Evolutionary conservation across 1,140 invertebrate genomes (phyloP), one percentile per base, ranked within the genome.

Genomic region (Caerostris darwini): DNA sequence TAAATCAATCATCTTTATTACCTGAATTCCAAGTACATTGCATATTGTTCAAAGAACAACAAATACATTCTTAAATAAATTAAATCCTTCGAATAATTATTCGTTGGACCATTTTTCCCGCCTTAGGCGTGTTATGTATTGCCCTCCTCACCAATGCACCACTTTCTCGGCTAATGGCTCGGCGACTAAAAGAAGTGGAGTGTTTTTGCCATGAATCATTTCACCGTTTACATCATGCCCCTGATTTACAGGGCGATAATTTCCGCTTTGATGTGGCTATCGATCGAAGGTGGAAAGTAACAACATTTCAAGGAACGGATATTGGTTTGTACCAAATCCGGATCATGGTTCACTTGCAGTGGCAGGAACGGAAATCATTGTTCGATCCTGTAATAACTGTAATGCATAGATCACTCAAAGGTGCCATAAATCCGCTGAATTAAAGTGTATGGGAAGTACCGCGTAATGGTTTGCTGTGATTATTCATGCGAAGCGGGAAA

Each of bases 241-340:
- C 34, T 61, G 85, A 87, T 87, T 87, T 87, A 87, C 59, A 17
- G 34, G 34, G 58, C 34, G 59, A 87, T 87, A 87, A 87, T 61
- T 87, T 87, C 59, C 59, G 85, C 85, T 87, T n/a, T 34, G 59
- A 87, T 12, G 57, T 67, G 8, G 14, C 14, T 64, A 87, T 87
- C 85, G 85, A 87, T 64, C 59, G 58, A 4, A 53, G 8, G 4
- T 53, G 12, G 71, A 77, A 77, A 77, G 71, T 77, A 50, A 77
- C 54, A 57, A 5, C 14, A 6, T 83, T 58, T 14, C 3, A 19
- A 54, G 54, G 17, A 58, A 19, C 0, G 82, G 82, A 19, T 83
- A 83, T 58, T 58, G 56, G 54, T 12, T 83, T 57, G 19, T 57
- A 58, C 8, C 12, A 54, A 19, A 83, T 83, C 6, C 12, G 14